Conservation (phyloP, 1,140 invertebrate species). For the Fopius arisanus region DNA sequence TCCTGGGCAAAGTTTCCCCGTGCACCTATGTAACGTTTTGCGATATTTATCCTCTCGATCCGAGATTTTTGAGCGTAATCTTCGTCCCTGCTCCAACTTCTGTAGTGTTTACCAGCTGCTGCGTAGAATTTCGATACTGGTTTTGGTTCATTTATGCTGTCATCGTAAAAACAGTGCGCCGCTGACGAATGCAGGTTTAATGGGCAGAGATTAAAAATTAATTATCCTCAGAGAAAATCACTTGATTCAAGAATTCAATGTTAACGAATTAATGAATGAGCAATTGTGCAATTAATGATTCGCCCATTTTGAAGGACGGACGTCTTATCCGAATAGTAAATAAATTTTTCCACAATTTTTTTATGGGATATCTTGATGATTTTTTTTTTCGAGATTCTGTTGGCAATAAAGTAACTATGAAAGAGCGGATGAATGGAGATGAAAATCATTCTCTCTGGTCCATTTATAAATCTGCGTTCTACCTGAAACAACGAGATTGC, state of each 20-base stretch:
- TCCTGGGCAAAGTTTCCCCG: constrained; percentile 53
- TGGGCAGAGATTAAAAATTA: no score
- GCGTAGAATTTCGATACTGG: constrained; percentile 47
- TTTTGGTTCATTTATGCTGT: constrained; percentile 35
- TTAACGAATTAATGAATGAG: no score
- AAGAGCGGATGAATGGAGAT: no score
- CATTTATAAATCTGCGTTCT: constrained; percentile 42
- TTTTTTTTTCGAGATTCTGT: no score
- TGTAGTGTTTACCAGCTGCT: constrained; percentile 59
- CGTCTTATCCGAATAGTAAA: no score
- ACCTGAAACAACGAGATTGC: constrained; percentile 48
- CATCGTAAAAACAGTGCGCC: constrained; percentile 64
- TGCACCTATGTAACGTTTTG: constrained; percentile 34
- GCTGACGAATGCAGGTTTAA: constrained; percentile 40
- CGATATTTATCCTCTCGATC: constrained; percentile 40
- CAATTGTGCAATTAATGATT: no score
- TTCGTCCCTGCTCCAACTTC: constrained; percentile 45
- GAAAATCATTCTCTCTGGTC: constrained; percentile 31
- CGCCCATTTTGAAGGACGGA: no score
- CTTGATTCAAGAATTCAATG: no score
- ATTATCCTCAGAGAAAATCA: no score
- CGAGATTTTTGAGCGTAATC: constrained; percentile 50
- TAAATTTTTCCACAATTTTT: no score
- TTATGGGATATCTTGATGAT: background rate
- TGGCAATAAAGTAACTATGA: no score